Percentiles rank a stretch among this genome's conserved stretches.
Conservation (phyloP, 2,113 vertebrate species). For the Dicrurus megarhynchus region DNA sequence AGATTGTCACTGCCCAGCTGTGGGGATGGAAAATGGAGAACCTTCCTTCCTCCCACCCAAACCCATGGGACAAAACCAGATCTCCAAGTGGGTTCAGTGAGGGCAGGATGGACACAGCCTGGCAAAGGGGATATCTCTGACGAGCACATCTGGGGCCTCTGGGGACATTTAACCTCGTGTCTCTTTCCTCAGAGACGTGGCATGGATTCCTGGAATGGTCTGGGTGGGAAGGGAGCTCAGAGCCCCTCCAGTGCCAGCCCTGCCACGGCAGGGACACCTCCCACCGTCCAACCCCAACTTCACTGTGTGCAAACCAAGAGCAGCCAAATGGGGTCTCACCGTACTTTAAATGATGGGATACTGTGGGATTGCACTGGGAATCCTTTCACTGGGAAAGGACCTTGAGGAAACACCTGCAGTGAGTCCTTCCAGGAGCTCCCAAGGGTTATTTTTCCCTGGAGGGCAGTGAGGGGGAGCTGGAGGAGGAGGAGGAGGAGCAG, state of each 20-base stretch:
- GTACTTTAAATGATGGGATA: background rate
- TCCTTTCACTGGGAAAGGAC: background rate
- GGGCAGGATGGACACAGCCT: background rate
- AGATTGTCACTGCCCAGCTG: background rate
- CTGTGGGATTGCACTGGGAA: background rate
- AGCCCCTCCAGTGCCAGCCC: background rate
- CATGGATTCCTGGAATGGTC: too few relatives aligned
- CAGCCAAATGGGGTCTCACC: background rate
- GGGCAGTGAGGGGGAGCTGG: background rate
- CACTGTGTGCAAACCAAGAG: background rate
- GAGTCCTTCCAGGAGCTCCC: background rate
- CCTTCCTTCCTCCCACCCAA: background rate
- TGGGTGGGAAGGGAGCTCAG: background rate
- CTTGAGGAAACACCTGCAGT: fast-evolving
- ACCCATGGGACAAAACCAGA: background rate
- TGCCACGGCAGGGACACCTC: background rate
- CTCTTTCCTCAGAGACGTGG: background rate
- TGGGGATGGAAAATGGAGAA: background rate
- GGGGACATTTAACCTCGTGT: too few relatives aligned
- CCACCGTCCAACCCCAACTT: background rate
- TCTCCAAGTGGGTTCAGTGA: background rate
- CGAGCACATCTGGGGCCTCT: background rate
- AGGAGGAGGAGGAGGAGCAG: background rate
- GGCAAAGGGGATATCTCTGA: background rate
- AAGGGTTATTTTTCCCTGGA: background rate